A percentile compares a stretch with the other conserved stretches of the same genome.
Evolutionary conservation across 2,113 vertebrate species (phyloP).

Genomic region (Misgurnus mizolepis): DNA sequence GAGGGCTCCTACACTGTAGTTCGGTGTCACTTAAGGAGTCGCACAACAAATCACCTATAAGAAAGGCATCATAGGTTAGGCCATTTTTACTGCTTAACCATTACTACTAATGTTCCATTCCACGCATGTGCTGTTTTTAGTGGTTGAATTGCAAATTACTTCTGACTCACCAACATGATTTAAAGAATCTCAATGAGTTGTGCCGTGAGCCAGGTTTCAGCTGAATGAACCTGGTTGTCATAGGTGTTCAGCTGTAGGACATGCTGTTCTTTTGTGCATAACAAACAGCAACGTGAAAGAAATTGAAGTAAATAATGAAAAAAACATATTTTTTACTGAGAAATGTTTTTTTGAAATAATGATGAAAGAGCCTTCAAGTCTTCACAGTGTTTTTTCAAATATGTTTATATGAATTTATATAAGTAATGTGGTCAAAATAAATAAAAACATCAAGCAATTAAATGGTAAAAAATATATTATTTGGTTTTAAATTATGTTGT

Average conservation of each 20-base stretch:
- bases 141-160: background rate
- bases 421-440: background rate
- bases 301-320: background rate
- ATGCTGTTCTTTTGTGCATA: background rate
- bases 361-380: no score
- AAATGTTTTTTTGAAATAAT: background rate
- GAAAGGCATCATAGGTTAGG: background rate
- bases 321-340: background rate
- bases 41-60: slow-evolving; percentile 40
- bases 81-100: background rate
- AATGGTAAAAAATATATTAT: background rate
- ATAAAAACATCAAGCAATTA: background rate
- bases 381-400: no score
- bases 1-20: slow-evolving; percentile 56
- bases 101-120: background rate
- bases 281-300: background rate
- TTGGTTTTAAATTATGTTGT: background rate
- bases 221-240: background rate
- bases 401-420: no score
- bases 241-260: slow-evolving; percentile 2
- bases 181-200: slow-evolving; percentile 1
- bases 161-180: slow-evolving; percentile 14
- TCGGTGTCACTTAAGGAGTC: slow-evolving; percentile 27
- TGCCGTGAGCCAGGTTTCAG: background rate
- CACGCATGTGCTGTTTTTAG: background rate